A percentile compares a stretch with the other conserved stretches of the same genome.
These are phyloP conservation scores for Drosophila mayaguana DNA, from an alignment of 2,888 invertebrate genomes.

Conservation along the genomic window DNA sequence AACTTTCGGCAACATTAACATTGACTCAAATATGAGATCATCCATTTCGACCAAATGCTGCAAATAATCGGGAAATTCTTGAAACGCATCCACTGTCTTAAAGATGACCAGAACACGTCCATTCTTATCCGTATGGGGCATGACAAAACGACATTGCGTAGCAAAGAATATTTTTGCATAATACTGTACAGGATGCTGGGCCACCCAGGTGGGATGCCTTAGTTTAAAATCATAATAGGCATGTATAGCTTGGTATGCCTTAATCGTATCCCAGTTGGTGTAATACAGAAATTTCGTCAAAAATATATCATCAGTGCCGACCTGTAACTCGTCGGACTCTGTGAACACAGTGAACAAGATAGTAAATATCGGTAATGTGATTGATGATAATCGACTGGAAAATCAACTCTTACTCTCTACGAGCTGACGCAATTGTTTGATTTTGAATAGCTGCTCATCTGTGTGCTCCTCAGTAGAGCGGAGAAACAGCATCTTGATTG, in stretches of 20 bases:
- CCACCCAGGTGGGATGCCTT: conserved; percentile 79
- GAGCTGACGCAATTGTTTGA: conserved; percentile 67
- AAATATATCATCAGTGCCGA: conserved; percentile 79
- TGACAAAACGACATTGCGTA: conserved; percentile 77
- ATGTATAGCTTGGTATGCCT: conserved; percentile 73
- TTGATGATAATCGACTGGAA: background rate
- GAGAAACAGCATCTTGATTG: conserved; percentile 58
- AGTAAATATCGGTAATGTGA: background rate
- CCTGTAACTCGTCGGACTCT: conserved; percentile 70
- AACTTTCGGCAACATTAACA: conserved; percentile 79
- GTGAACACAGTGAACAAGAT: background rate
- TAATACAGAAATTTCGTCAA: conserved; percentile 78
- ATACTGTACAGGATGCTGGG: conserved; percentile 75
- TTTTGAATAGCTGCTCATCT: conserved; percentile 66
- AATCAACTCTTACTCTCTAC: conserved; percentile 66
- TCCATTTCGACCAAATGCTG: conserved; percentile 82
- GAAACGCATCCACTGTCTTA: conserved; percentile 81
- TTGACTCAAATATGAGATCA: conserved; percentile 82
- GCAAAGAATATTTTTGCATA: conserved; percentile 76
- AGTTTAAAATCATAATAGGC: conserved; percentile 82
- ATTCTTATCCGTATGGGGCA: conserved; percentile 81
- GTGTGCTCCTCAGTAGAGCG: conserved; percentile 60
- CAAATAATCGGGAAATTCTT: conserved; percentile 80
- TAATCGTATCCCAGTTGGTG: conserved; percentile 75
- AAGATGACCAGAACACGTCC: conserved; percentile 79